phyloP scores from a whole-genome alignment of 92 coral and sea anemone species.

The Parazoanthus atlanticus region DNA sequence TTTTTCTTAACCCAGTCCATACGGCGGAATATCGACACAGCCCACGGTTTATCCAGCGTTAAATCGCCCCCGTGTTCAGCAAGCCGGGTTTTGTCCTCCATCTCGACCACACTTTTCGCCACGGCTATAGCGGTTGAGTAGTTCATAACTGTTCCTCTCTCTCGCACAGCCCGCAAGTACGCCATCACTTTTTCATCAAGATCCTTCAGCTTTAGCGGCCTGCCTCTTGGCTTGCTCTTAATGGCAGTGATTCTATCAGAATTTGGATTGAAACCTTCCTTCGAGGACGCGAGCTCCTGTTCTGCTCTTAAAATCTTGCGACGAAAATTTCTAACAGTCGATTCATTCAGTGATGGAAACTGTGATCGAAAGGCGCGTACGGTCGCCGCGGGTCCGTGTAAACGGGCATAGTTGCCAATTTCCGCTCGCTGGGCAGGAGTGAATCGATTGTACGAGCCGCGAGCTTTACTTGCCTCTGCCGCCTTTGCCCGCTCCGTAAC shows the following conservation, averaged over 20 bases:
- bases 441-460: slow-evolving; percentile 46
- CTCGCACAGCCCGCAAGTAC: slow-evolving; percentile 37
- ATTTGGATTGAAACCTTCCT: slow-evolving; percentile 7
- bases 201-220: slow-evolving; percentile 45
- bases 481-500: slow-evolving; percentile 32
- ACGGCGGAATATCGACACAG: slow-evolving; percentile 44
- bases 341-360: slow-evolving; percentile 47
- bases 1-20: slow-evolving; percentile 36
- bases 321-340: slow-evolving; percentile 53
- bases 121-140: slow-evolving; percentile 40
- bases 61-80: slow-evolving; percentile 50
- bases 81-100: slow-evolving; percentile 44
- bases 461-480: slow-evolving; percentile 15
- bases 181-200: slow-evolving; percentile 49
- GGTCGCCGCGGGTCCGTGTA: slow-evolving; percentile 37
- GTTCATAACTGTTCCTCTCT: slow-evolving; percentile 36
- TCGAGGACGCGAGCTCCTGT: slow-evolving; percentile 23
- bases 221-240: slow-evolving; percentile 47
- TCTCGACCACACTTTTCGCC: slow-evolving; percentile 45
- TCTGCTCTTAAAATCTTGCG: slow-evolving; percentile 30
- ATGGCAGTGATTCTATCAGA: slow-evolving; percentile 33
- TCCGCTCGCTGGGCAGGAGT: slow-evolving; percentile 46
- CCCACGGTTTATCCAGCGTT: slow-evolving; percentile 43
- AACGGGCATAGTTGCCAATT: slow-evolving; percentile 42
- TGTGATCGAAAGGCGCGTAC: slow-evolving; percentile 31